phyloP scores from a whole-genome alignment of 1,140 invertebrate genomes.

The Muscidifurax raptorellus region DNA sequence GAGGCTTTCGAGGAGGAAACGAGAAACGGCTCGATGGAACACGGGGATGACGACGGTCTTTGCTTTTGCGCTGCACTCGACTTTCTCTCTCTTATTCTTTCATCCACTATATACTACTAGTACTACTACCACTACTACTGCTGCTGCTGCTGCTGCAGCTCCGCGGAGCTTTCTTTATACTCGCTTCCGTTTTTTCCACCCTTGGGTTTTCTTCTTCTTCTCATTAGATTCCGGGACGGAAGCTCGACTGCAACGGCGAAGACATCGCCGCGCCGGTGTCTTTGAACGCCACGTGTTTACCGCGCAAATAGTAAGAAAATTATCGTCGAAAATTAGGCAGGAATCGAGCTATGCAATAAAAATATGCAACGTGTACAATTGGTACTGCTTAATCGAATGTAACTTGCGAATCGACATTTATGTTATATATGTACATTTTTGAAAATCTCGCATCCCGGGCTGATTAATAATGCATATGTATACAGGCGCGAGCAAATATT shows the following conservation, averaged over 20 bases:
- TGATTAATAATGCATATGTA: too few species aligned
- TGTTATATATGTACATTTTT: too few species aligned
- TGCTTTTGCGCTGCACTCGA: neutral
- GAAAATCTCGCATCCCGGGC: too few species aligned
- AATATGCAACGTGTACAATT: too few species aligned
- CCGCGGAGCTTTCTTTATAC: neutral
- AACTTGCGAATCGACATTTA: too few species aligned
- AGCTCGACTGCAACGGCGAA: neutral
- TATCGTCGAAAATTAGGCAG: slow-evolving; percentile 33
- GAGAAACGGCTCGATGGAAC: neutral
- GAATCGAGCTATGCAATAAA: too few species aligned
- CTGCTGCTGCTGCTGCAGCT: neutral
- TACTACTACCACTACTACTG: neutral
- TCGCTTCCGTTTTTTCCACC: neutral
- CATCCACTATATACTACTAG: neutral
- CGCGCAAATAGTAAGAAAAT: slow-evolving; percentile 30
- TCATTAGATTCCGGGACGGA: neutral
- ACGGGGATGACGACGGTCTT: neutral
- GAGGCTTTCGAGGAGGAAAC: neutral
- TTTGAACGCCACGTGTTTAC: slow-evolving; percentile 30
- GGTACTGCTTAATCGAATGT: too few species aligned
- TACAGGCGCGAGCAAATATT: neutral
- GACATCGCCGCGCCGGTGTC: neutral
- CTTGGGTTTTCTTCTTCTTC: neutral
- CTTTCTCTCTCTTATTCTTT: neutral